These are phyloP conservation scores for Notamacropus eugenii DNA, from an alignment of 2,797 vertebrate genomes.

Conservation along the genomic window DNA sequence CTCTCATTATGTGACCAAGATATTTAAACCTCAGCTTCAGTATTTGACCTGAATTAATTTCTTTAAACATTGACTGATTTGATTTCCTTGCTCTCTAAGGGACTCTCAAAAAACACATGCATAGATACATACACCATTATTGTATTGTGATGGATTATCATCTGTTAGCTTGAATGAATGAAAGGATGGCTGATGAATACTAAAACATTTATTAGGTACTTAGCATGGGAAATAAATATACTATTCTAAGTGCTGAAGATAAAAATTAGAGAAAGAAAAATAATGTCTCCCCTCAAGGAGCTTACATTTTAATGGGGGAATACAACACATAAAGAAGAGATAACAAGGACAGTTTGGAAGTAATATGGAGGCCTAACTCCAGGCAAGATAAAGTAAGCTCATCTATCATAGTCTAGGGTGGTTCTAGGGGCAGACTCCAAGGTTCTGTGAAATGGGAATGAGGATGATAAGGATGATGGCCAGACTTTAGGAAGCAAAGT, in stretches of 20 bases:
- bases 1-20: neutral
- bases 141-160: neutral
- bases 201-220: neutral
- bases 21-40: neutral
- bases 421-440: neutral
- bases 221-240: neutral
- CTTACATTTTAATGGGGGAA: neutral
- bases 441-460: neutral
- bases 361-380: neutral
- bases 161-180: neutral
- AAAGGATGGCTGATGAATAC: neutral
- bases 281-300: neutral
- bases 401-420: neutral
- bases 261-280: neutral
- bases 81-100: neutral
- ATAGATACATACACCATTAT: neutral
- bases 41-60: neutral
- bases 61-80: neutral
- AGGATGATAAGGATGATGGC: neutral
- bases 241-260: neutral
- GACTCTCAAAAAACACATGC: neutral
- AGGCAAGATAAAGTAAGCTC: neutral
- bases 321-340: neutral
- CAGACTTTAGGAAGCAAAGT: neutral
- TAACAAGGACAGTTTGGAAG: neutral